A percentile compares a stretch with the other conserved stretches of the same genome.
phyloP scores from a whole-genome alignment of 2,888 invertebrate species.

The Nipponacmea schrenckii region DNA sequence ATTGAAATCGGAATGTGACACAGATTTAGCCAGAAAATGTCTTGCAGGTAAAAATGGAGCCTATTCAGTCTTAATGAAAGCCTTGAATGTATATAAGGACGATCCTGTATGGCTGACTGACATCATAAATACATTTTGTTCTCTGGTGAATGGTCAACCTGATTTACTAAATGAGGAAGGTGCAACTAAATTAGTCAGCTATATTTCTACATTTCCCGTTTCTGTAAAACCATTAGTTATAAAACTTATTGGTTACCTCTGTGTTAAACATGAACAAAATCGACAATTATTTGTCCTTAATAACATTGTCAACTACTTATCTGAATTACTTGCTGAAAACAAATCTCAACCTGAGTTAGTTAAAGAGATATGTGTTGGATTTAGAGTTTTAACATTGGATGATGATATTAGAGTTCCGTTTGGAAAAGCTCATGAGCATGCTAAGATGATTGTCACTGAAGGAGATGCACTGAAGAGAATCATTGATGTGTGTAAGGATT shows the following conservation, averaged over 20 bases:
- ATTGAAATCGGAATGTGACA: constrained; percentile 74
- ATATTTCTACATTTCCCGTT: constrained; percentile 26
- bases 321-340: constrained; percentile 69
- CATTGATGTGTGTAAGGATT: constrained; percentile 76
- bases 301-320: constrained; percentile 75
- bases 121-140: constrained; percentile 45
- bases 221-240: constrained; percentile 39
- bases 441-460: constrained; percentile 77
- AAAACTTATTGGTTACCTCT: constrained; percentile 71
- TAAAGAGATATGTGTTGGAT: constrained; percentile 72
- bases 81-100: constrained; percentile 67
- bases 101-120: constrained; percentile 36
- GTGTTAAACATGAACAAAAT: constrained; percentile 85
- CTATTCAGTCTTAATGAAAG: constrained; percentile 75
- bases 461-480: constrained; percentile 76
- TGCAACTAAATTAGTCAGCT: constrained; percentile 40
- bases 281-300: constrained; percentile 80
- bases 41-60: constrained; percentile 82
- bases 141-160: constrained; percentile 82
- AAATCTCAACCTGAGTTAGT: constrained; percentile 56
- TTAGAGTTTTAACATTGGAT: constrained; percentile 81
- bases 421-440: constrained; percentile 87
- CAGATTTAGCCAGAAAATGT: constrained; percentile 80
- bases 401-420: constrained; percentile 90
- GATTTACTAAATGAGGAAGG: constrained; percentile 77